phyloP scores from a whole-genome alignment of 1,140 invertebrate genomes.

The Heliconius hewitsoni region DNA sequence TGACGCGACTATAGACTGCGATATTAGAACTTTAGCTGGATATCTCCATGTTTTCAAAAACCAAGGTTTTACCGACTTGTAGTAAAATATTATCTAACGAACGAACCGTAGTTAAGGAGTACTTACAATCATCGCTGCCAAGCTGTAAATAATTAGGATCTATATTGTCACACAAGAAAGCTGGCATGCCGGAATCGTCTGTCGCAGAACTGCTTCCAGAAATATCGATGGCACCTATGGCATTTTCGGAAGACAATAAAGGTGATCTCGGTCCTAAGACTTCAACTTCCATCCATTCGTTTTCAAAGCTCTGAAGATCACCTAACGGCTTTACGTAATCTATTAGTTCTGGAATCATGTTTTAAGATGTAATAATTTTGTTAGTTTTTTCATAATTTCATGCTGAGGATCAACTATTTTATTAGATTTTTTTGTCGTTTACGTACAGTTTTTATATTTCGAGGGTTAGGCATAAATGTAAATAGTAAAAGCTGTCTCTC shows the following conservation, averaged over 20 bases:
- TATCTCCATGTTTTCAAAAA: too few species aligned
- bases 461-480: neutral
- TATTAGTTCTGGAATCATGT: slow-evolving; percentile 50
- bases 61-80: too few species aligned
- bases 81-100: too few species aligned
- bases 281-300: slow-evolving; percentile 95
- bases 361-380: neutral
- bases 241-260: slow-evolving; percentile 67
- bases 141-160: slow-evolving; percentile 80
- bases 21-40: too few species aligned
- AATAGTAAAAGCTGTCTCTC: too few species aligned
- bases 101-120: too few species aligned
- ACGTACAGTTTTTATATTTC: too few species aligned
- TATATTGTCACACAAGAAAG: slow-evolving; percentile 84
- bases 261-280: slow-evolving; percentile 85
- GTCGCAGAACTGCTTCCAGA: slow-evolving; percentile 59
- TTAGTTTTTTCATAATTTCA: too few species aligned
- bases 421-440: too few species aligned
- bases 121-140: slow-evolving; percentile 82
- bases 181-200: slow-evolving; percentile 83
- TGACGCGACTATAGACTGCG: too few species aligned
- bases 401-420: too few species aligned
- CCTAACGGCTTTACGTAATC: slow-evolving; percentile 85
- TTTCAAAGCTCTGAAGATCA: slow-evolving; percentile 90
- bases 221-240: slow-evolving; percentile 66